These are phyloP conservation scores for Pheosia tremula DNA, from an alignment of 2,888 invertebrate genomes.

Conservation along the genomic window DNA sequence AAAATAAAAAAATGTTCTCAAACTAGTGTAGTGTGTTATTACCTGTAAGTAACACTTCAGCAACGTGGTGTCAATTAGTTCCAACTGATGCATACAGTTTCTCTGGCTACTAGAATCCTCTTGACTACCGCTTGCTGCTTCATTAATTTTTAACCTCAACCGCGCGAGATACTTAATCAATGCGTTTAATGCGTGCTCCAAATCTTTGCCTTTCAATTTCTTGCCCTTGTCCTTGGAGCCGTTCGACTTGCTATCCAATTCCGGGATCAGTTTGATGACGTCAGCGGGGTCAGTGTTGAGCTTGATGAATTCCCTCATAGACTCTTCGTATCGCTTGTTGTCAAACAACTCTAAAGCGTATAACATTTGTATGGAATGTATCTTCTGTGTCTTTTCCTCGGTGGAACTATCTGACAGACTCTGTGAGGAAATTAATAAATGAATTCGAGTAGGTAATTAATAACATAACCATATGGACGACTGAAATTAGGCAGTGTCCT, in stretches of 20 bases:
- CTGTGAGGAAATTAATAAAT: slow-evolving; percentile 77
- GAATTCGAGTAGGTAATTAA: no score
- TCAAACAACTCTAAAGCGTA: slow-evolving; percentile 96
- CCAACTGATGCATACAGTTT: slow-evolving; percentile 82
- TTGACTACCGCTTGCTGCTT: slow-evolving; percentile 38
- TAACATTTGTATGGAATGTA: slow-evolving; percentile 94
- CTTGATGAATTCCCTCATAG: slow-evolving; percentile 96
- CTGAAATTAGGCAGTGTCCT: no score
- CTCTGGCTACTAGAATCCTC: slow-evolving; percentile 51
- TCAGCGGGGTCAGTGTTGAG: slow-evolving; percentile 97
- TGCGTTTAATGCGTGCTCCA: slow-evolving; percentile 94
- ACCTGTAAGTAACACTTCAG: slow-evolving; percentile 98
- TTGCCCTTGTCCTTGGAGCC: slow-evolving; percentile 53
- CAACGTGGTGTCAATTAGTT: slow-evolving; percentile 98
- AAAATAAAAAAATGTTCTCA: no score
- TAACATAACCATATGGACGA: no score
- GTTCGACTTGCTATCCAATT: slow-evolving; percentile 86
- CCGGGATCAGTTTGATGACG: slow-evolving; percentile 97
- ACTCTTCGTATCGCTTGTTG: slow-evolving; percentile 93
- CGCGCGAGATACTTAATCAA: slow-evolving; percentile 95
- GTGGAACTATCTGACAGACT: slow-evolving; percentile 92
- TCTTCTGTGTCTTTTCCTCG: slow-evolving; percentile 91
- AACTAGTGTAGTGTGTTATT: slow-evolving; percentile 20
- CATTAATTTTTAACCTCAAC: slow-evolving; percentile 85
- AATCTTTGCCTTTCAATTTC: slow-evolving; percentile 90